Conservation (phyloP, 2,888 invertebrate species). For the Nomada ruficornis region DNA sequence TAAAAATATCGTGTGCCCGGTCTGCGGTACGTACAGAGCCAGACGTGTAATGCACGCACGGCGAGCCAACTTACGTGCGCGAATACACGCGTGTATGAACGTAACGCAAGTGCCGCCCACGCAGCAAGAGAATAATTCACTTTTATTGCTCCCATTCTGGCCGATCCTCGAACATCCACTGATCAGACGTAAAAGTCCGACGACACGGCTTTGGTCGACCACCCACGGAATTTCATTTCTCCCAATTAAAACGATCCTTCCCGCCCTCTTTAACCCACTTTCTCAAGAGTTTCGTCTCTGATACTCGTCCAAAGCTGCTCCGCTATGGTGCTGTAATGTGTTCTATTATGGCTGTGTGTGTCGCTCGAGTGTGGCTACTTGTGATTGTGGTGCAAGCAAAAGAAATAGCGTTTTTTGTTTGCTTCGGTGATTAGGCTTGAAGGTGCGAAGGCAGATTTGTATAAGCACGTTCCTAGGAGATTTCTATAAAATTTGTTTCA, state of each 20-base stretch:
- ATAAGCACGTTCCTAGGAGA: too few relatives aligned
- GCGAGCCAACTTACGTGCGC: slow-evolving; percentile 10
- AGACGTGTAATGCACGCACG: slow-evolving; percentile 22
- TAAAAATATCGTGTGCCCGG: slow-evolving; percentile 63
- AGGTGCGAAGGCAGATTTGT: too few relatives aligned
- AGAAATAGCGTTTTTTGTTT: slow-evolving; percentile 3
- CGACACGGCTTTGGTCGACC: background rate
- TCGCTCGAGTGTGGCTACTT: slow-evolving; percentile 3
- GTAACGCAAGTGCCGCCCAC: slow-evolving; percentile 55
- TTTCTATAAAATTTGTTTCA: too few relatives aligned
- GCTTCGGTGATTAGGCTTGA: too few relatives aligned
- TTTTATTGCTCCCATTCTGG: slow-evolving; percentile 51
- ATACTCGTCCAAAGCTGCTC: background rate
- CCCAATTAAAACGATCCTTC: slow-evolving; percentile 8
- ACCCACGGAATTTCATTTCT: slow-evolving; percentile 18
- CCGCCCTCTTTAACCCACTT: background rate
- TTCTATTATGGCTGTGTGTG: background rate
- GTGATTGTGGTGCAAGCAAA: slow-evolving; percentile 10
- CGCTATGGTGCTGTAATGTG: background rate
- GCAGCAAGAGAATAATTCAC: slow-evolving; percentile 51
- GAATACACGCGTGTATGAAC: slow-evolving; percentile 28
- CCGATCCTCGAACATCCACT: slow-evolving; percentile 25
- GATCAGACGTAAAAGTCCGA: slow-evolving; percentile 31
- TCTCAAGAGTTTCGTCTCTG: background rate
- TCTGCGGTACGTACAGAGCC: slow-evolving; percentile 18